A percentile compares a stretch with the other conserved stretches of the same genome.
These are phyloP conservation scores for Ophiodon elongatus DNA, from an alignment of 2,113 vertebrate species.

Conservation along the genomic window DNA sequence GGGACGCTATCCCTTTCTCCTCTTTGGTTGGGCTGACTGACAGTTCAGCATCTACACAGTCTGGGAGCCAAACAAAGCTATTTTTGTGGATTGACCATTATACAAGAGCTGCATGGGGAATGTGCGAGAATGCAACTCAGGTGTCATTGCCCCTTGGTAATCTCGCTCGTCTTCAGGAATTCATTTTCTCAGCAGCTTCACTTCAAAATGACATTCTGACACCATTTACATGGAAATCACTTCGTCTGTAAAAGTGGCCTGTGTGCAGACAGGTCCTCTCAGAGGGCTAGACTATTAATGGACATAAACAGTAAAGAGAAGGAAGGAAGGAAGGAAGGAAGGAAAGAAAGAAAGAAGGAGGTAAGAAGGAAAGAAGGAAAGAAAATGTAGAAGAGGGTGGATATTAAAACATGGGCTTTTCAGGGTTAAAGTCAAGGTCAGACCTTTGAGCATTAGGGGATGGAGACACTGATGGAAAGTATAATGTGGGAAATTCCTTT, in stretches of 20 bases:
- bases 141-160: conserved; percentile 77
- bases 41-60: conserved; percentile 59
- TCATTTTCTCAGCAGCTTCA: conserved; percentile 81
- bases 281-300: conserved; percentile 72
- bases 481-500: conserved; percentile 57
- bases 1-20: conserved; percentile 38
- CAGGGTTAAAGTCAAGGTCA: conserved; percentile 63
- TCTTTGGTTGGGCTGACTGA: conserved; percentile 66
- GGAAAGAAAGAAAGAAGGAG: background rate
- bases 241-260: conserved; percentile 70
- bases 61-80: conserved; percentile 75
- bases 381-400: background rate
- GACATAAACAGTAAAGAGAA: conserved; percentile 46
- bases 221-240: conserved; percentile 87
- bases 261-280: conserved; percentile 73
- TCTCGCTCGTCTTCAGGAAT: conserved; percentile 80
- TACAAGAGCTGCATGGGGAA: conserved; percentile 76
- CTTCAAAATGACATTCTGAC: conserved; percentile 81
- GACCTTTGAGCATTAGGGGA: conserved; percentile 51
- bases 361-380: conserved; percentile 5
- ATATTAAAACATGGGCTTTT: conserved; percentile 16
- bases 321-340: background rate
- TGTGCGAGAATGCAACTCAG: conserved; percentile 80
- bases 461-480: conserved; percentile 50
- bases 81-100: conserved; percentile 82